Percentiles rank a stretch among this genome's conserved stretches.
These are phyloP conservation scores for Rallus limicola DNA, from an alignment of 2,113 vertebrate species.

Conservation along the genomic window DNA sequence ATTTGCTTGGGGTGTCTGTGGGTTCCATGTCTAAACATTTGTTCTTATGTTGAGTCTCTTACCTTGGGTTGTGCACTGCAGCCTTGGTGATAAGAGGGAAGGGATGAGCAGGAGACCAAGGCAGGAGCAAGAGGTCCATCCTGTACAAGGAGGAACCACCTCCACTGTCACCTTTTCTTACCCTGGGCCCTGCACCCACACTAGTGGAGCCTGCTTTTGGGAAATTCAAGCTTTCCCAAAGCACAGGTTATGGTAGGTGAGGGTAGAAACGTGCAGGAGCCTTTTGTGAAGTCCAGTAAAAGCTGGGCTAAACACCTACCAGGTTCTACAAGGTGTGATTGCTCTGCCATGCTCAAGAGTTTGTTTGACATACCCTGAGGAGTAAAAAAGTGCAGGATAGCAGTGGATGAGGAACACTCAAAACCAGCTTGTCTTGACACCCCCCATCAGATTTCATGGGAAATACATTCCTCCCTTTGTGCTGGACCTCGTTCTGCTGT, in stretches of 20 bases:
- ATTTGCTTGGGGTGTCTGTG: conserved; percentile 30
- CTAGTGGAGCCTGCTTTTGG: neutral
- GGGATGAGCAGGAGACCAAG: no score
- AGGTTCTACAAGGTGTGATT: neutral
- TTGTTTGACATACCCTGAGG: neutral
- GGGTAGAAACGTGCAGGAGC: neutral
- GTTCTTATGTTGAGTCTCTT: neutral
- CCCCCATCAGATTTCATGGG: neutral
- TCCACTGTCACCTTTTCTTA: neutral
- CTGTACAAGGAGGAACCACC: neutral
- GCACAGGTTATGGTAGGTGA: neutral
- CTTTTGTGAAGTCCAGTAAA: neutral
- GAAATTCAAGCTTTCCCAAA: neutral
- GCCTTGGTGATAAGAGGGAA: neutral
- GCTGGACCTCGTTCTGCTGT: neutral
- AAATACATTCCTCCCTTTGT: neutral
- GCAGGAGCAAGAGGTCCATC: no score
- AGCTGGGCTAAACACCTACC: neutral
- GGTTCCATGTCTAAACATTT: conserved; percentile 29
- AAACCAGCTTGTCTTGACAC: neutral
- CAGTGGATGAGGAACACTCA: neutral
- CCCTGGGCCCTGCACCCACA: neutral
- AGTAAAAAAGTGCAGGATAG: neutral
- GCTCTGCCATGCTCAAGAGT: neutral
- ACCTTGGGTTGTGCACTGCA: neutral